These are phyloP conservation scores for Syngnathus floridae DNA, from an alignment of 2,113 vertebrate species.

Conservation along the genomic window DNA sequence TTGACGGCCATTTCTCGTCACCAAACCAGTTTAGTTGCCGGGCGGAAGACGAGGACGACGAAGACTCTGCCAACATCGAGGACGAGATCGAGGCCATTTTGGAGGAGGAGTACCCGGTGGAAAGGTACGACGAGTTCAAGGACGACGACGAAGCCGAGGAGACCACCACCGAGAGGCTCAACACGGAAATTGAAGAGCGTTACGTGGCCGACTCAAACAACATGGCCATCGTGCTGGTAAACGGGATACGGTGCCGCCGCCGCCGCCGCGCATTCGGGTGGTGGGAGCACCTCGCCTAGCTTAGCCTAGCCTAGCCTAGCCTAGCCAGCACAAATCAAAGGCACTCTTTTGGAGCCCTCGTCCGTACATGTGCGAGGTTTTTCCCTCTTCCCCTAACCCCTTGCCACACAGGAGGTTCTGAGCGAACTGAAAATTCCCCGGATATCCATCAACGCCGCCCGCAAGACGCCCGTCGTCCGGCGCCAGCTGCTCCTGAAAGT, in stretches of 20 bases:
- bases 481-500: conserved; percentile 71
- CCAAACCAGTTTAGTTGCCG: conserved; percentile 35
- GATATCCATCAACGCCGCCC: conserved; percentile 64
- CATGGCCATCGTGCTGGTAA: conserved; percentile 69
- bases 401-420: conserved; percentile 75
- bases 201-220: conserved; percentile 70
- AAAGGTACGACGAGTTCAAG: conserved; percentile 63
- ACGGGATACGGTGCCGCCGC: conserved; percentile 8
- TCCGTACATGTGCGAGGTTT: no score
- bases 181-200: conserved; percentile 74
- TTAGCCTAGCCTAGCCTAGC: no score
- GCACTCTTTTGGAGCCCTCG: no score
- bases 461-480: conserved; percentile 64
- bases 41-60: conserved; percentile 49
- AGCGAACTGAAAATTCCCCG: conserved; percentile 71
- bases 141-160: conserved; percentile 75
- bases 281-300: no score
- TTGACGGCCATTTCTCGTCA: background rate
- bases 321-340: no score
- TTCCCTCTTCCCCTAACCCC: no score
- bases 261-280: no score
- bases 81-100: conserved; percentile 75
- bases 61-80: conserved; percentile 53
- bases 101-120: conserved; percentile 77
- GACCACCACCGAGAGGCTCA: conserved; percentile 71